Base-by-base conservation (phyloP, 2,797 vertebrate genomes). In the Adrianichthys oophorus region DNA sequence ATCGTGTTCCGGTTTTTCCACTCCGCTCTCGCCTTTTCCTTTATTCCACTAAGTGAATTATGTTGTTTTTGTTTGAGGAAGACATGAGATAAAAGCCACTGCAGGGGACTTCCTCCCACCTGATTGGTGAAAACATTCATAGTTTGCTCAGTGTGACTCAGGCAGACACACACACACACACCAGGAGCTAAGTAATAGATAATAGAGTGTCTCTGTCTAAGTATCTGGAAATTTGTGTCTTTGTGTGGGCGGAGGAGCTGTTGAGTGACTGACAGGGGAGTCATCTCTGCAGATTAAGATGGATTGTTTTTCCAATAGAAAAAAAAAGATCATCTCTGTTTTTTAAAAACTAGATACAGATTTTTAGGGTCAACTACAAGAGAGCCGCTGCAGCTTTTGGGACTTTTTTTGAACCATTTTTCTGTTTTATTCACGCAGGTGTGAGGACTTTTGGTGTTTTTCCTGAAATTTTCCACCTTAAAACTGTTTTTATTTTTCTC, bases 21-120 rank as follows among this genome's bases (percentile, higher is more conserved):
- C 15, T 13, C 49, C 6, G 41, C 23, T 40, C 17, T 14, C 21
- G 26, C 19, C 23, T 3, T n/a, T 45, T 17, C 15, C 41, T 18
- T 41, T 18, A 43, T 48, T 41, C 19, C 26, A 23, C 52, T 58
- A 12, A 59, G 61, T 69, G 49, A 76, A 55, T 65, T 54, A 24
- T 72, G 62, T 57, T 61, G 42, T 55, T 62, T 52, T 51, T 51
- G 23, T 63, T 23, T 57, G 54, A 51, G 41, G 46, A 72, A 72
- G 64, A 72, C 41, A 45, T 65, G 24, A 71, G 63, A 51, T 64
- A 59, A 76, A 76, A 71, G 41, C 51, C 1, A 59, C 79, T 64
- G 56, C 70, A 83, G 78, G 85, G 77, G 78, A 81, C 80, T 84
- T 88, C 80, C 79, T 79, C 55, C 59, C 74, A 82, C 76, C 82